Percentiles rank a stretch among this genome's conserved stretches.
Evolutionary conservation across 2,888 invertebrate species (phyloP).

Genomic region (Lepidochitona cinerea): DNA sequence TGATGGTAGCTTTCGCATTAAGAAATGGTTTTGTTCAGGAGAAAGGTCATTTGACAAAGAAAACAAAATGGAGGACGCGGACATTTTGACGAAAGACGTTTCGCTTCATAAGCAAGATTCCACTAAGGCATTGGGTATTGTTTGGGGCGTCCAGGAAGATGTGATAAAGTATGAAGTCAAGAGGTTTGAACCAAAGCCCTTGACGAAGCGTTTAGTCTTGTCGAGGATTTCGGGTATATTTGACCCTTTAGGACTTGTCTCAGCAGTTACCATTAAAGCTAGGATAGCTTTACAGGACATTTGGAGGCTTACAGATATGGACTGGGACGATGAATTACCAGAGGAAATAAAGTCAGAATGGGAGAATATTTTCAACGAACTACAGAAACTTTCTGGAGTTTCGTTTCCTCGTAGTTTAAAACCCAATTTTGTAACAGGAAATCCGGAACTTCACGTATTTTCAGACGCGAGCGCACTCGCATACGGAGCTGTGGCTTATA

Average conservation of each 20-base stretch:
- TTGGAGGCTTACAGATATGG: neutral
- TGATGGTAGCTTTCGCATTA: conserved; percentile 12
- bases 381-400: neutral
- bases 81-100: neutral
- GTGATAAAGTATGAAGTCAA: neutral
- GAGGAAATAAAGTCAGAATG: neutral
- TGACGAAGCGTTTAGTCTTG: neutral
- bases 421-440: no score
- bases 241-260: neutral
- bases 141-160: neutral
- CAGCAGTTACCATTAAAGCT: neutral
- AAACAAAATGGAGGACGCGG: neutral
- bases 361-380: neutral
- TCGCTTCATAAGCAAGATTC: neutral
- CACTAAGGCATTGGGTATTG: neutral
- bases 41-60: neutral
- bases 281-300: conserved; percentile 1
- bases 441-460: no score
- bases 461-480: no score
- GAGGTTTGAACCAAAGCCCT: neutral
- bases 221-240: neutral
- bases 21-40: conserved; percentile 5
- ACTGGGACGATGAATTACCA: neutral
- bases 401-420: conserved; percentile 2
- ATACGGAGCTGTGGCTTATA: no score